Base-by-base conservation (phyloP, 2,113 vertebrate species). In the Coptodon rendalli region DNA sequence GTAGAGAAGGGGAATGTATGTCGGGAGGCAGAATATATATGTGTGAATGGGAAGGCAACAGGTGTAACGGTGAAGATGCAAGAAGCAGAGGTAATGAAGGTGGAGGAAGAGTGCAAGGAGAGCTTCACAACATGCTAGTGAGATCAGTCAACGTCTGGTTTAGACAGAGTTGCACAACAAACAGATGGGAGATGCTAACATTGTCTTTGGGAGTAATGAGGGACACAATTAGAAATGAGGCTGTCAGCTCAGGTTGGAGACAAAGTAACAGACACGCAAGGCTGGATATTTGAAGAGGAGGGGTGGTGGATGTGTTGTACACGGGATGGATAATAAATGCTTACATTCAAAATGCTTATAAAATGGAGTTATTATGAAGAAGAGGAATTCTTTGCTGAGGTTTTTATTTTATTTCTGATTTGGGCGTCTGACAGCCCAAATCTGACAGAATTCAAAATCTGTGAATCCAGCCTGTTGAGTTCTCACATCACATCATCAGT, bases 121-220 rank as follows among this genome's bases (percentile, higher is more conserved):
- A 66, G 61, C 31, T 0, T 66, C 31, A 12, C 61, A 38, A 0
- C 31, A 3, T 3, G 61, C 61, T n/a, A 7, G 61, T 66, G 61
- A 38, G 59, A 63, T 63, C n/a, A 6, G 10, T 24, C 29, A 11
- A 63, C 5, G 2, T 0, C 9, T 63, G 16, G 17, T 63, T 36
- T 36, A 63, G 29, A 61, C 16, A 61, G 8, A 63, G 31, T n/a
- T 36, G 31, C 59, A 36, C 31, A 63, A 63, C 31, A n/a, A 63
- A 36, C 11, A 11, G 2, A 63, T 63, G 31, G 59, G 59, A 63
- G 34, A 40, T 68, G 19, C 36, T 8, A 0, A 40, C 19, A 40
- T 2, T 66, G 31, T 22, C 34, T 38, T n/a, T 38, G 61, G 61
- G 6, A 40, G 63, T 40, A 0, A 68, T 7, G 13, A 68, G 61